These are phyloP conservation scores for Muscicapa comitata DNA, from an alignment of 2,797 vertebrate genomes.

Conservation along the genomic window DNA sequence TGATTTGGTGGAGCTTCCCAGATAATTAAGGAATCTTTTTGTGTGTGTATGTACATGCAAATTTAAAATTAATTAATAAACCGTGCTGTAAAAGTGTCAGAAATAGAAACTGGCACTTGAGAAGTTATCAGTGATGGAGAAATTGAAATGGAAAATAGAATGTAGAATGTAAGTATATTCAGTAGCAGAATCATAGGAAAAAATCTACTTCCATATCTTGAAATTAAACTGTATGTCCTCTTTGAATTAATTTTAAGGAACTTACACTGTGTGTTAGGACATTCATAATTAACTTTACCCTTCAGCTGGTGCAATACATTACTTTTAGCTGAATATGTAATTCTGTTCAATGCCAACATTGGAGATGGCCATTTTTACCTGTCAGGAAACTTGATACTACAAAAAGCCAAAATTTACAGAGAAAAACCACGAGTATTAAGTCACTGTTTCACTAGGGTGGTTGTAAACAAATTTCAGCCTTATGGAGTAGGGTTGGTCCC, in stretches of 20 bases:
- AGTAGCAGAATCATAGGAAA: neutral
- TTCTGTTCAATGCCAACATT: neutral
- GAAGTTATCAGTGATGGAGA: neutral
- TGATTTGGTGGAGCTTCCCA: neutral
- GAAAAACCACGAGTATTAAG: accelerated
- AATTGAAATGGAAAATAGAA: neutral
- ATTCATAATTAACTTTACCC: neutral
- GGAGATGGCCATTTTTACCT: neutral
- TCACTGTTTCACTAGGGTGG: neutral
- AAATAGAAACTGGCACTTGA: neutral
- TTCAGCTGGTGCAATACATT: neutral
- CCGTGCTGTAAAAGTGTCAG: neutral
- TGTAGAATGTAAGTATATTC: neutral
- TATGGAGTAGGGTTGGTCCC: accelerated
- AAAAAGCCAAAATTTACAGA: neutral
- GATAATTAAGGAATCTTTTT: neutral
- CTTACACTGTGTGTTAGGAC: neutral
- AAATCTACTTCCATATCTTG: neutral
- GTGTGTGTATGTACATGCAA: neutral
- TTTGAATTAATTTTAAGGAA: neutral
- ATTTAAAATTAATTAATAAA: neutral
- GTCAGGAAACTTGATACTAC: neutral
- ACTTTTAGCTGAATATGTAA: neutral
- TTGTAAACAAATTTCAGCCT: neutral
- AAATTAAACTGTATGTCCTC: neutral